Base-by-base conservation (phyloP, 2,113 vertebrate genomes). In the Aleadryas rufinucha region DNA sequence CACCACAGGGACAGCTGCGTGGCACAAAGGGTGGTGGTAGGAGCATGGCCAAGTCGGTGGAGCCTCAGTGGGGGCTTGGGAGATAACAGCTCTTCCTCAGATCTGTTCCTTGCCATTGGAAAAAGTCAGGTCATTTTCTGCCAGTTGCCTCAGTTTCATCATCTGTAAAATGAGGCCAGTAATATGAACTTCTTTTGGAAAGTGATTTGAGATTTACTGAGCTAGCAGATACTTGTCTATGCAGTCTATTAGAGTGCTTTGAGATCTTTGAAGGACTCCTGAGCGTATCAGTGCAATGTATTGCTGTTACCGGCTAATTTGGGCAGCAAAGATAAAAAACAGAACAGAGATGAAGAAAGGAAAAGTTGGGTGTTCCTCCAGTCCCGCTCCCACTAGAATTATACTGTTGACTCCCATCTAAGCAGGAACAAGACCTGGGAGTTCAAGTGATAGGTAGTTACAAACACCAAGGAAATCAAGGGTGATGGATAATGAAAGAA, bases 381-480 rank as follows among this genome's bases (percentile, higher is more conserved):
- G 41, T 60, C 54, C 45, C 60, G 26, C 28, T 77, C 47, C 42
- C 39, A 8, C 45, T 63, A 63, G 53, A 87, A 54, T 28, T 59
- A 21, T 39, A 15, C 26, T 54, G 35, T 70, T 94, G 54, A 65
- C 50, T 94, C 50, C 54, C 60, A 15, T 27, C 30, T 68, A 41
- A 85, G 70, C 47, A 91, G 87, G 76, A 92, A 60, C n/a, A 76
- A 80, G 86, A 88, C 66, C 71, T 72, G 71, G 61, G 66, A 96
- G 72, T 88, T 96, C 37, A 64, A 88, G 61, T 78, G 82, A 75
- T 81, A 74, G 54, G 41, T 84, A 81, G 90, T 83, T 93, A 89
- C 91, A 96, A 96, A 92, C 75, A 90, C 33, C 65, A 87, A 87
- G 78, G 90, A 95, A 96, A 92, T 94, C 87, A 82, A 20, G 87